A percentile compares a stretch with the other conserved stretches of the same genome.
Evolutionary conservation across 2,888 invertebrate genomes (phyloP).

Genomic region (Leptinotarsa peninsularis): DNA sequence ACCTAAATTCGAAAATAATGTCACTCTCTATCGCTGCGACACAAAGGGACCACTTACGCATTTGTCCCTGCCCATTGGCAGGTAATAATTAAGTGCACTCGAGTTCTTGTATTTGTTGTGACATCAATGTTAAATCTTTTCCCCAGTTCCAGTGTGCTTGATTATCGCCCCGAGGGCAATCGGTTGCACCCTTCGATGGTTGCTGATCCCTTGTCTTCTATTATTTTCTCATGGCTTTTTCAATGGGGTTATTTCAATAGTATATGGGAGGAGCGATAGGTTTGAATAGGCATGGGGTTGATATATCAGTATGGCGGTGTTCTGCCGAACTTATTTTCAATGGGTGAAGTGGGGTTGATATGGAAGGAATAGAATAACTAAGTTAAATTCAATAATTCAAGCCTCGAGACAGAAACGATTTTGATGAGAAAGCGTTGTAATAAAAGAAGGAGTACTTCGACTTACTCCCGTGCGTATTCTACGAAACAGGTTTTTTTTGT

Average conservation of each 20-base stretch:
- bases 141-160: constrained; percentile 28
- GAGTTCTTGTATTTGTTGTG: constrained; percentile 61
- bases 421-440: no score
- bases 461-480: no score
- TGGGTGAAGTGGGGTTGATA: neutral
- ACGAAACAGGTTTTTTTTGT: no score
- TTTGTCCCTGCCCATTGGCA: constrained; percentile 56
- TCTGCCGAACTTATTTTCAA: neutral
- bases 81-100: constrained; percentile 60
- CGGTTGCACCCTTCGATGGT: constrained; percentile 19
- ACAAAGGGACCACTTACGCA: constrained; percentile 27
- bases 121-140: constrained; percentile 55
- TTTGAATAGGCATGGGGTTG: constrained; percentile 5
- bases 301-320: constrained; percentile 19
- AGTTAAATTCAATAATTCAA: neutral
- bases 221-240: constrained; percentile 24
- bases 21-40: constrained; percentile 56
- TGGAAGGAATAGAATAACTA: neutral
- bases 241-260: constrained; percentile 15
- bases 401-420: no score
- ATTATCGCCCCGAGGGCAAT: constrained; percentile 8
- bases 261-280: constrained; percentile 13
- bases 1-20: constrained; percentile 49
- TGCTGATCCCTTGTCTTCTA: constrained; percentile 19
- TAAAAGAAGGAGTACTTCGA: no score